A percentile compares a stretch with the other conserved stretches of the same genome.
These are phyloP conservation scores for Fragum fragum DNA, from an alignment of 2,888 invertebrate genomes.

Conservation along the genomic window DNA sequence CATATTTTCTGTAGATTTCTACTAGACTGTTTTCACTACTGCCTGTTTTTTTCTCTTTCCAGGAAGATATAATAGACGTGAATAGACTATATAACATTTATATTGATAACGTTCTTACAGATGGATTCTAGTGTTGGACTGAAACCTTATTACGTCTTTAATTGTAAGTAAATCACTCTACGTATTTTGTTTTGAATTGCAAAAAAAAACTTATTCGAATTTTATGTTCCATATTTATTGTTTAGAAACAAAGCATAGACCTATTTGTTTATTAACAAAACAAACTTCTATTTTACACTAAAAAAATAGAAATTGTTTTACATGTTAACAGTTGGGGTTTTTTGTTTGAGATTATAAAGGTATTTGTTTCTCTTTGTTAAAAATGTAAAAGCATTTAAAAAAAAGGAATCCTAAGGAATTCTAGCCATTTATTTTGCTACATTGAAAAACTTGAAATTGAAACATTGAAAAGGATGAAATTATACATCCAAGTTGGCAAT, in stretches of 20 bases:
- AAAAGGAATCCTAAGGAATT: too few relatives aligned
- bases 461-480: too few relatives aligned
- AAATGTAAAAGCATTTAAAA: too few relatives aligned
- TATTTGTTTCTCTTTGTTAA: too few relatives aligned
- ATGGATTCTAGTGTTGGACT: slow-evolving; percentile 28
- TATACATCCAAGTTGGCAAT: too few relatives aligned
- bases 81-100: slow-evolving; percentile 62
- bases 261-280: neutral
- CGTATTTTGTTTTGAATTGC: slow-evolving; percentile 7
- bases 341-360: too few relatives aligned
- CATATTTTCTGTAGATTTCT: neutral
- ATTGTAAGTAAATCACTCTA: slow-evolving; percentile 21
- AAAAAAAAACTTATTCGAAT: neutral
- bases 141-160: slow-evolving; percentile 28
- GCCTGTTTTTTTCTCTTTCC: slow-evolving; percentile 49
- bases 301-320: too few relatives aligned
- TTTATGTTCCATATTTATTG: slow-evolving; percentile 17
- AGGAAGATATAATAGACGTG: slow-evolving; percentile 64
- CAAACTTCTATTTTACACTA: too few relatives aligned
- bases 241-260: slow-evolving; percentile 19
- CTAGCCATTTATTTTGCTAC: too few relatives aligned
- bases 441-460: too few relatives aligned
- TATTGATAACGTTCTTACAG: slow-evolving; percentile 38
- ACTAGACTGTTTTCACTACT: neutral
- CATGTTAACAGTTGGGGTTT: too few relatives aligned